Percentiles rank a stretch among this genome's conserved stretches.
phyloP scores from a whole-genome alignment of 2,888 invertebrate genomes.

The Cephus runcator region DNA sequence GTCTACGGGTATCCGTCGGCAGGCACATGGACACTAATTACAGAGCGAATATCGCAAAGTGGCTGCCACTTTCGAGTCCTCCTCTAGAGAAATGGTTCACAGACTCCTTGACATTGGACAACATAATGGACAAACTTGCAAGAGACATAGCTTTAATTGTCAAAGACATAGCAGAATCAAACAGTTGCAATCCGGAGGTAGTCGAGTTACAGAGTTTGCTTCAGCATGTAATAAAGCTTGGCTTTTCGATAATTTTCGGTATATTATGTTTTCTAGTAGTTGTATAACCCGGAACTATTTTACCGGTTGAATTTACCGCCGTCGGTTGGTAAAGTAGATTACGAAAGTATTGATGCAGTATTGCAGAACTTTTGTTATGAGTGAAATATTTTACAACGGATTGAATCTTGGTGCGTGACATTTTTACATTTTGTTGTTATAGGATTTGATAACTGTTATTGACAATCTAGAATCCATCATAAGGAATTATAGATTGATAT shows the following conservation, averaged over 20 bases:
- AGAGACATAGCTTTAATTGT: constrained; percentile 43
- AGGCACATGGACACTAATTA: constrained; percentile 48
- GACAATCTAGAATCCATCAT: constrained; percentile 34
- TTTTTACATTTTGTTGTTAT: background rate
- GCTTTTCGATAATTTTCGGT: background rate
- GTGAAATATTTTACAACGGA: background rate
- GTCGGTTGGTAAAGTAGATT: background rate
- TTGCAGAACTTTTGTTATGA: background rate
- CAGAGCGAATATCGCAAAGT: constrained; percentile 53
- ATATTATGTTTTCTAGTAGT: background rate
- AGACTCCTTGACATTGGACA: constrained; percentile 38
- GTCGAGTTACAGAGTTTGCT: background rate
- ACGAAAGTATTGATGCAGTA: background rate
- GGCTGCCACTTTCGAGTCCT: constrained; percentile 44
- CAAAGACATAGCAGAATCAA: constrained; percentile 31
- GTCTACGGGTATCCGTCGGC: background rate
- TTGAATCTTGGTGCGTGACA: background rate
- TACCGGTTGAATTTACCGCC: background rate
- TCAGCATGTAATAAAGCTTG: background rate
- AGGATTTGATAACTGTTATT: constrained; percentile 18
- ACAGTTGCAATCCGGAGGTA: constrained; percentile 43
- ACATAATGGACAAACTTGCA: constrained; percentile 41
- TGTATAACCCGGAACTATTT: background rate
- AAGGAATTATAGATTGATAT: constrained; percentile 31
- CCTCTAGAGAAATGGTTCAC: constrained; percentile 49